These are phyloP conservation scores for Lontra canadensis DNA, from an alignment of 2,113 vertebrate species.

Conservation along the genomic window DNA sequence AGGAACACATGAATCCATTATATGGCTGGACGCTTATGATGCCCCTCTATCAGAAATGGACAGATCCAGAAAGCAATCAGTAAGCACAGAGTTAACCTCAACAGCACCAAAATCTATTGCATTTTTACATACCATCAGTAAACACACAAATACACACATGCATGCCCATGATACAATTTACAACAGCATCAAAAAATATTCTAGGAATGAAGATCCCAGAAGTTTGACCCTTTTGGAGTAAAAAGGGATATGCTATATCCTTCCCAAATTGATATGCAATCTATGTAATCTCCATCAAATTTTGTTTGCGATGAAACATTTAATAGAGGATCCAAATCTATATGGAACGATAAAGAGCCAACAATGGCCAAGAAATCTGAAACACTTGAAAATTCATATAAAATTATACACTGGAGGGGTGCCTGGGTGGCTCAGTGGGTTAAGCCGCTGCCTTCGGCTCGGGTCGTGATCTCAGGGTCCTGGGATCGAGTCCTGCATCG, in stretches of 20 bases:
- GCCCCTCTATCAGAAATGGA: neutral
- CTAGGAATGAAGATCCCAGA: neutral
- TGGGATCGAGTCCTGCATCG: too few relatives aligned
- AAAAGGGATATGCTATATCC: neutral
- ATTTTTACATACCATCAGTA: neutral
- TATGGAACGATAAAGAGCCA: neutral
- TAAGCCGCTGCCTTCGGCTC: too few relatives aligned
- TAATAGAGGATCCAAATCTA: neutral
- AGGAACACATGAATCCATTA: neutral
- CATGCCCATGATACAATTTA: neutral
- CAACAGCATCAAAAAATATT: neutral
- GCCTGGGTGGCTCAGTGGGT: too few relatives aligned
- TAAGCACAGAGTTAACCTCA: neutral
- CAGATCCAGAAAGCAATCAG: neutral
- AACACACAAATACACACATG: neutral
- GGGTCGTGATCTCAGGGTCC: too few relatives aligned
- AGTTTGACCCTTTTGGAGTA: neutral
- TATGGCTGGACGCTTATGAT: neutral
- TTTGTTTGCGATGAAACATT: neutral
- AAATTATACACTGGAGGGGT: neutral
- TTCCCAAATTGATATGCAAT: neutral
- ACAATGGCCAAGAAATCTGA: neutral
- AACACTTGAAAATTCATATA: neutral
- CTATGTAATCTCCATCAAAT: neutral
- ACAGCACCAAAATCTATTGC: neutral